Base-by-base conservation (phyloP, 2,888 invertebrate species). In the Anoplius nigerrimus region DNA sequence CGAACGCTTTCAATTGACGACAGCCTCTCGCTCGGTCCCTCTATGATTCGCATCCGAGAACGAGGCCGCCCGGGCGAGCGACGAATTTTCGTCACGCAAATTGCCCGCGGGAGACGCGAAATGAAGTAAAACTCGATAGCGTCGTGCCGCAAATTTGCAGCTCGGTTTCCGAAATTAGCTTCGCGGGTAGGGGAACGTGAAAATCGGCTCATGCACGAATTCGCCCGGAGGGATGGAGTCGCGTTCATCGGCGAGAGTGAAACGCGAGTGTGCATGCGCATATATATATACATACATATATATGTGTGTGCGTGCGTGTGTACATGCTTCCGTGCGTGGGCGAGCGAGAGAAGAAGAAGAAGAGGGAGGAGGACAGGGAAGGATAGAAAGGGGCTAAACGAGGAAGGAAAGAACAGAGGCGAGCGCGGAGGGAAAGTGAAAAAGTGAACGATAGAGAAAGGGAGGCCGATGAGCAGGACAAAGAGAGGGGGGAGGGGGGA, bases 151-250 rank as follows among this genome's bases (percentile, higher is more conserved):
- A 76, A 78, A 79, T 76, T 76, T 76, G 76, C 74, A 67, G 74
- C 76, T 72, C 74, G 78, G 74, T 78, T 78, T 76, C 70, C 70
- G 67, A 78, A 78, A 78, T 78, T 78, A 78, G 78, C 71, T 68
- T 69, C 71, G 64, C 62, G 63, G 11, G 21, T 16, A n/a, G 43
- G 43, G 42, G 18, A 11, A 15, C 66, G 70, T 20, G 78, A 71
- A 78, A 78, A 78, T 78, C 78, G 74, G 73, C 74, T 78, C 67
- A 64, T 4, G 62, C 61, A 27, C 62, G 60, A 51, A 62, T 54
- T 52, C 64, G 78, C 78, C 78, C 74, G 69, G 66, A 27, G 78
- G 74, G 66, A 74, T 62, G 74, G 65, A 61, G 34, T 34, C 8
- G 27, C n/a, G n/a, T n/a, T n/a, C n/a, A n/a, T n/a, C n/a, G n/a